These are phyloP conservation scores for Drosophila subquinaria DNA, from an alignment of 2,888 invertebrate genomes.

Conservation along the genomic window DNA sequence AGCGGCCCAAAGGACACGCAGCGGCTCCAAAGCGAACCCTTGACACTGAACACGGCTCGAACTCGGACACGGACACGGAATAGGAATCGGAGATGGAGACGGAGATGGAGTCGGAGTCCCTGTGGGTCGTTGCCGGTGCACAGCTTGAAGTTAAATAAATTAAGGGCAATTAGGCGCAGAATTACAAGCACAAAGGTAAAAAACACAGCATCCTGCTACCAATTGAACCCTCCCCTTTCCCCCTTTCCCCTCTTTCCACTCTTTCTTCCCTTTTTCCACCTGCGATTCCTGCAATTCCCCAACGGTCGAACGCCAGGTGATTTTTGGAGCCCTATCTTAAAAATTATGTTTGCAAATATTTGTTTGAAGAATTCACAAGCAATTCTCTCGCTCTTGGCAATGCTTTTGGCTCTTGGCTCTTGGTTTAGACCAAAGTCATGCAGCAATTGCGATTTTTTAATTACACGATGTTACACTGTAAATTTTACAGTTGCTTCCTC, in stretches of 20 bases:
- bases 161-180: constrained; percentile 78
- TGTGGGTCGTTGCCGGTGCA: constrained; percentile 42
- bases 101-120: constrained; percentile 7
- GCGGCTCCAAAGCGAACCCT: constrained; percentile 65
- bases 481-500: constrained; percentile 61
- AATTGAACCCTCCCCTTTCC: constrained; percentile 25
- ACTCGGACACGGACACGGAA: not conserved
- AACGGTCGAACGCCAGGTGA: constrained; percentile 53
- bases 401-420: not conserved
- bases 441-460: constrained; percentile 50
- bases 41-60: constrained; percentile 57
- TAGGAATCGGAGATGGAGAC: not conserved
- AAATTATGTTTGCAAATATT: constrained; percentile 67
- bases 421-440: constrained; percentile 33
- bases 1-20: constrained; percentile 66
- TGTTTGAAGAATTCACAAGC: constrained; percentile 43
- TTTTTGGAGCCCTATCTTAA: constrained; percentile 48
- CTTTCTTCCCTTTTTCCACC: constrained; percentile 1
- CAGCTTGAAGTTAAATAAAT: constrained; percentile 82
- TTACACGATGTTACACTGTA: constrained; percentile 60
- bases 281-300: constrained; percentile 23
- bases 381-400: constrained; percentile 2
- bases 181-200: constrained; percentile 73
- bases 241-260: not conserved
- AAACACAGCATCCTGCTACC: constrained; percentile 44